Conservation (phyloP, 2,888 invertebrate genomes). For the Caenorhabditis japonica region DNA sequence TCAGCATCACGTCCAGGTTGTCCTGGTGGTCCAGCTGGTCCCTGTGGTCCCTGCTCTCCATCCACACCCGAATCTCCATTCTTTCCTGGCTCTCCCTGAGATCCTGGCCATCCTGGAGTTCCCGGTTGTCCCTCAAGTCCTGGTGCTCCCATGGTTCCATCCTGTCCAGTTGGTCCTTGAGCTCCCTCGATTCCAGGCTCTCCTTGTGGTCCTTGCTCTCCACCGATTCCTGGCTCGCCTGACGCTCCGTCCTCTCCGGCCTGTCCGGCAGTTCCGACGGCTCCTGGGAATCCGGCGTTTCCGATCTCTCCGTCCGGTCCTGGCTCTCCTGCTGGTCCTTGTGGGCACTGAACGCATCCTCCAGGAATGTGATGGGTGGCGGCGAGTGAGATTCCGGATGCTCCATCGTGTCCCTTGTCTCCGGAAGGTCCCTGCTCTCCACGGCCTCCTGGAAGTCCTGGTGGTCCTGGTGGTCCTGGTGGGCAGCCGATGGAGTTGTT, state of each 20-base stretch:
- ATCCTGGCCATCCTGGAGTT: conserved; percentile 62
- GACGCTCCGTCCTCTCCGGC: conserved; percentile 57
- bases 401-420: conserved; percentile 60
- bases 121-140: conserved; percentile 59
- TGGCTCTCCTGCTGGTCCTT: conserved; percentile 60
- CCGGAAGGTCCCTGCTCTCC: conserved; percentile 64
- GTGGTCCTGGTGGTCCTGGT: conserved; percentile 68
- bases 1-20: conserved; percentile 59
- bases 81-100: conserved; percentile 62
- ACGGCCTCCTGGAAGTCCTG: conserved; percentile 60
- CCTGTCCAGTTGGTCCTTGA: conserved; percentile 53
- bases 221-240: conserved; percentile 60
- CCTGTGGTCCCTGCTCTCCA: conserved; percentile 59
- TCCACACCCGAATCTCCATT: conserved; percentile 58
- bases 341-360: conserved; percentile 62
- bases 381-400: conserved; percentile 57
- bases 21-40: conserved; percentile 60
- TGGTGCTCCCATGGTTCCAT: conserved; percentile 58
- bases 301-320: conserved; percentile 60
- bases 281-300: conserved; percentile 61
- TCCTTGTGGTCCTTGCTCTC: conserved; percentile 58
- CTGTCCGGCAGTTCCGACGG: conserved; percentile 55
- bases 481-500: conserved; percentile 63
- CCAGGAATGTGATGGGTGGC: conserved; percentile 62
- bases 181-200: conserved; percentile 57